Evolutionary conservation across 2,888 invertebrate genomes (phyloP).

Genomic region (Diaphora mendica): DNA sequence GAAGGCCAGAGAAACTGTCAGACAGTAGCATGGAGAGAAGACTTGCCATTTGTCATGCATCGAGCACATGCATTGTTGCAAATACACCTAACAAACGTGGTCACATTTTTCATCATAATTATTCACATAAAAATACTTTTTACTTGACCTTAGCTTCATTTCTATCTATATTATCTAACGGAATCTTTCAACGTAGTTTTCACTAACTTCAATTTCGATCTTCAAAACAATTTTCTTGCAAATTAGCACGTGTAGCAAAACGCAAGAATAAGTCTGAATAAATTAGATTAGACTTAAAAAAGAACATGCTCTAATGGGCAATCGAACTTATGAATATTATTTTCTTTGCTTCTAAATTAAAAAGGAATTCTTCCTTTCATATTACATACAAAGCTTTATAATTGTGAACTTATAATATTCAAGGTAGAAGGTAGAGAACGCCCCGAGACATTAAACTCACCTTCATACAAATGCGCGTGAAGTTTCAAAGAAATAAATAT

Average conservation of each 20-base stretch:
- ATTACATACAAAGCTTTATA: too few species aligned
- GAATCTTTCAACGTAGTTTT: neutral
- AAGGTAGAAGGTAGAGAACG: neutral
- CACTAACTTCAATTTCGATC: neutral
- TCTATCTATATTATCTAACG: neutral
- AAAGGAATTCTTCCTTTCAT: too few species aligned
- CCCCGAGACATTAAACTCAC: neutral
- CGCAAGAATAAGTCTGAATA: too few species aligned
- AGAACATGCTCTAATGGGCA: too few species aligned
- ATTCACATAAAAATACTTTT: neutral
- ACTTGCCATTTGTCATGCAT: conserved; percentile 9
- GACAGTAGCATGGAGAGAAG: neutral
- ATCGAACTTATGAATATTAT: too few species aligned
- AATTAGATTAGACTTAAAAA: too few species aligned
- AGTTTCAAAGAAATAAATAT: neutral
- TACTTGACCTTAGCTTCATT: neutral
- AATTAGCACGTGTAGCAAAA: neutral
- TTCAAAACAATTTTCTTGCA: neutral
- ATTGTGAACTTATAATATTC: neutral
- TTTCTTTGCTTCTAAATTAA: too few species aligned
- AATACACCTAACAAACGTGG: conserved; percentile 1
- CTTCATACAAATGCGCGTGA: neutral
- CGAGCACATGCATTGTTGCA: neutral
- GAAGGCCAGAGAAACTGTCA: neutral
- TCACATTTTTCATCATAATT: conserved; percentile 1